Conservation (phyloP, 2,888 invertebrate genomes). For the Laspeyria flexula region DNA sequence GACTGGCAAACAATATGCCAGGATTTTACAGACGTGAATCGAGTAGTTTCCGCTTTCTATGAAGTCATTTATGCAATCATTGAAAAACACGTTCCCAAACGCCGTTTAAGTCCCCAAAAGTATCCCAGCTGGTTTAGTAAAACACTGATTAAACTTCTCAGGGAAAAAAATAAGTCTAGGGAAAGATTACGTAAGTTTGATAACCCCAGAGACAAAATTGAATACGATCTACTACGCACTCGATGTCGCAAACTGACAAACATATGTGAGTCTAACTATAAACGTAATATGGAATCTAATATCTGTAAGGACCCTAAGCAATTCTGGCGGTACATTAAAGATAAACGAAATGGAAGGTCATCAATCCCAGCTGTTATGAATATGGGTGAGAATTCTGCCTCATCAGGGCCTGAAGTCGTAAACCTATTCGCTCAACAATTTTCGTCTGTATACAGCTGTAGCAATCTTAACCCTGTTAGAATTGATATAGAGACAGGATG, state of each 20-base stretch:
- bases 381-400: background rate
- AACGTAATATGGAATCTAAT: background rate
- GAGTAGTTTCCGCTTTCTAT: background rate
- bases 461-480: background rate
- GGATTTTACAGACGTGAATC: background rate
- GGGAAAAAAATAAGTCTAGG: background rate
- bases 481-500: background rate
- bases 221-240: background rate
- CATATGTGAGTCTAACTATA: background rate
- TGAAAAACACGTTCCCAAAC: background rate
- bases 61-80: background rate
- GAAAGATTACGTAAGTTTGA: background rate
- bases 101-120: background rate
- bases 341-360: background rate
- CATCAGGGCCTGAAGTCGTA: background rate
- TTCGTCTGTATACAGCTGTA: background rate
- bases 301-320: background rate
- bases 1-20: background rate
- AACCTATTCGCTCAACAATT: background rate
- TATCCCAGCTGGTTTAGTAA: background rate
- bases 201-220: background rate
- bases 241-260: background rate
- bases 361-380: background rate
- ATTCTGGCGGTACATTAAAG: background rate
- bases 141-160: background rate